Evolutionary conservation across 2,888 invertebrate genomes (phyloP).

Genomic region (Tenthredo mesomela): DNA sequence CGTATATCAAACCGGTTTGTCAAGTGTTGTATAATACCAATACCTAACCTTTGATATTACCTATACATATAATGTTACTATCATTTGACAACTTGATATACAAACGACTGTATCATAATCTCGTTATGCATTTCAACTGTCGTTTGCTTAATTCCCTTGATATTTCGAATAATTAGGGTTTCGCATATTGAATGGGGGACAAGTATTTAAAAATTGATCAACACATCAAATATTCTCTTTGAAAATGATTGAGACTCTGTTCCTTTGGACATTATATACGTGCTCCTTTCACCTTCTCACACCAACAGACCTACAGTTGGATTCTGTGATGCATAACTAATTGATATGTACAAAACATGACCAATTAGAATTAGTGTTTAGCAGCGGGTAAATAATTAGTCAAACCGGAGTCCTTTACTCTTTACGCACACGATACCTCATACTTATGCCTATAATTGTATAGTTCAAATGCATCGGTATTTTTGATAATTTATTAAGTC

Average conservation of each 20-base stretch:
- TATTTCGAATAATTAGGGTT: neutral
- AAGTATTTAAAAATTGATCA: neutral
- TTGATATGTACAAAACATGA: neutral
- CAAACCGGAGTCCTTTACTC: neutral
- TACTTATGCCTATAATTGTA: neutral
- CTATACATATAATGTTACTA: neutral
- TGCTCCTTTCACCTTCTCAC: neutral
- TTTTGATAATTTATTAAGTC: neutral
- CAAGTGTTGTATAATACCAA: conserved; percentile 3
- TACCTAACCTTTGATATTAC: neutral
- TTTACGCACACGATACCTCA: neutral
- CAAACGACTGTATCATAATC: neutral
- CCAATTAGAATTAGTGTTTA: neutral
- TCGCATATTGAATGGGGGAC: neutral
- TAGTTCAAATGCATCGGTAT: neutral
- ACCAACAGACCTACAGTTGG: neutral
- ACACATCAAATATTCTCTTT: neutral
- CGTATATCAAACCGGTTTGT: conserved; percentile 2
- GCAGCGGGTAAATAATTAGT: neutral
- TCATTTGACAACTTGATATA: neutral
- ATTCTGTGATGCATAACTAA: neutral
- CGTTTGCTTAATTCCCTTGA: neutral
- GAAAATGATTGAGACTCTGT: neutral
- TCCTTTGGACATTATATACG: neutral
- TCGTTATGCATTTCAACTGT: neutral